Evolutionary conservation across 2,888 invertebrate species (phyloP), one percentile per base, ranked within the genome.

Genomic region (Aricia artaxerxes): DNA sequence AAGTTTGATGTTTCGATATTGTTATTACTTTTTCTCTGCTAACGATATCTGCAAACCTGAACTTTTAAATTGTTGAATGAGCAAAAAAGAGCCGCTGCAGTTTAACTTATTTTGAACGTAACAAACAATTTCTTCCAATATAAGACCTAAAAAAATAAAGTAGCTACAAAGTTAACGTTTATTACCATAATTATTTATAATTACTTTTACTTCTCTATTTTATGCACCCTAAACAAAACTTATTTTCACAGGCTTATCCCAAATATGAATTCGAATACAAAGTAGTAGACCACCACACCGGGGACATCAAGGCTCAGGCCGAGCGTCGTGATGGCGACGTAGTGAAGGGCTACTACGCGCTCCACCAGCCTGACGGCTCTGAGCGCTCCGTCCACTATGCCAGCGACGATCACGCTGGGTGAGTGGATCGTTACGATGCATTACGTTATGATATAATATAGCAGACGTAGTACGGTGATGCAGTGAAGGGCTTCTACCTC

Each of bases 401-500:
- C 69, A 85, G 86, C 53, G 88, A 89, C 82, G 86, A 88, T 73
- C 86, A 88, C 80, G 84, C 85, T 77, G 89, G 91, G 94, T 86
- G 88, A 90, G 80, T 89, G 79, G n/a, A 44, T 13, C 31, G n/a
- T 64, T 16, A 11, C 11, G 24, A 13, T 77, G 35, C 61, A 61
- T 61, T 24, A 13, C n/a, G 2, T 60, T 60, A n/a, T 16, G 6
- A n/a, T 7, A 44, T 44, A 40, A 40, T 40, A n/a, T 13, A 13
- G 57, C 57, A 16, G 57, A 60, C 3, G 4, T 9, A 7, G 57
- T 16, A 94, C 86, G 96, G 95, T 2, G 93, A 95, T 84, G 92
- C 90, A 49, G 95, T 95, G 78, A 92, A 94, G 86, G 96, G 96
- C 64, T 84, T 94, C 85, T 96, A 96, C 87, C 88, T 95, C 78